Evolutionary conservation across 2,888 invertebrate genomes (phyloP).

Genomic region (Malthinus flaveolus): DNA sequence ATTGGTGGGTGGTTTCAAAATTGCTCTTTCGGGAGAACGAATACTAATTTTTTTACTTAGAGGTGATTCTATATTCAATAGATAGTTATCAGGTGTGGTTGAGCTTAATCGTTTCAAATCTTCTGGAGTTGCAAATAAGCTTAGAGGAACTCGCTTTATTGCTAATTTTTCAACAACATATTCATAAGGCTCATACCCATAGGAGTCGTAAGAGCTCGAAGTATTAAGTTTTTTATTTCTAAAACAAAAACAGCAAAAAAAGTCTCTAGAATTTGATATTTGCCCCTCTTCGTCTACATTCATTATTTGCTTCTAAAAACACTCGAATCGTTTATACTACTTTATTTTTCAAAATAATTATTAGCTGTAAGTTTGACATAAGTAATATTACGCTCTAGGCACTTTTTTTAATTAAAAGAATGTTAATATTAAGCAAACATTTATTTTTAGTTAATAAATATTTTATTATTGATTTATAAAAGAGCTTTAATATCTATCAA

Average conservation of each 20-base stretch:
- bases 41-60: too few species aligned
- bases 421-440: background rate
- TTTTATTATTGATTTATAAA: background rate
- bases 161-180: constrained; percentile 39
- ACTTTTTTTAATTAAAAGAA: background rate
- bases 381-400: background rate
- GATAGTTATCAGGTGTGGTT: too few species aligned
- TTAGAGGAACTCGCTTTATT: constrained; percentile 36
- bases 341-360: background rate
- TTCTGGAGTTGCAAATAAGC: constrained; percentile 26
- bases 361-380: background rate
- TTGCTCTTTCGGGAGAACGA: background rate
- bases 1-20: background rate
- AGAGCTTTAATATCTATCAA: background rate
- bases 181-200: constrained; percentile 34
- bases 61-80: too few species aligned
- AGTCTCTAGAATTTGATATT: background rate
- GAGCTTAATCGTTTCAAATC: background rate
- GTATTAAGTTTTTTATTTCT: too few species aligned
- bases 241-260: constrained; percentile 20
- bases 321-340: background rate
- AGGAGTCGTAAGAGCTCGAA: constrained; percentile 8
- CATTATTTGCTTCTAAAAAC: constrained; percentile 8
- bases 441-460: background rate
- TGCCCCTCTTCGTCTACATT: background rate